Evolutionary conservation across 2,888 invertebrate genomes (phyloP).

Genomic region (Bellardia pandia): DNA sequence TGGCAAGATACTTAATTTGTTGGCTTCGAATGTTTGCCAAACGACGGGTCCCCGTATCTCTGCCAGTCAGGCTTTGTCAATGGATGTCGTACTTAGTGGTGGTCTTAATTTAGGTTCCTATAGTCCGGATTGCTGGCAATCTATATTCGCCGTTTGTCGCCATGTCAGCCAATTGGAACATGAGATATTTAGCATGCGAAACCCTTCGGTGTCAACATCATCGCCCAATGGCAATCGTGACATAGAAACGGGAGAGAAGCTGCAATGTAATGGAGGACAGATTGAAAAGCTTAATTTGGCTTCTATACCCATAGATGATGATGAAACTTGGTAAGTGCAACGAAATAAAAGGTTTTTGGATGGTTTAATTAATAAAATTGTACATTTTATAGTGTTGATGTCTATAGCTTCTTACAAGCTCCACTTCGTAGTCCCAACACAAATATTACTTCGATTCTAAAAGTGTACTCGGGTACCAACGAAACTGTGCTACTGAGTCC

Average conservation of each 20-base stretch:
- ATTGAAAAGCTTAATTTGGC: constrained; percentile 87
- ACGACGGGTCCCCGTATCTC: constrained; percentile 91
- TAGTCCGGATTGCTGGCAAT: constrained; percentile 97
- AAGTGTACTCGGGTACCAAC: constrained; percentile 83
- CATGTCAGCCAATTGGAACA: constrained; percentile 97
- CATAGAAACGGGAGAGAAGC: constrained; percentile 82
- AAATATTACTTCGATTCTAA: constrained; percentile 84
- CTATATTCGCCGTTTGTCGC: constrained; percentile 96
- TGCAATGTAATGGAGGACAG: constrained; percentile 81
- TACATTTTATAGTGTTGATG: constrained; percentile 88
- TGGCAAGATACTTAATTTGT: constrained; percentile 93
- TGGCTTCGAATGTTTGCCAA: constrained; percentile 95
- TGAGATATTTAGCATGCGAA: constrained; percentile 92
- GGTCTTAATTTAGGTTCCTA: constrained; percentile 96
- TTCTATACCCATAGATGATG: constrained; percentile 88
- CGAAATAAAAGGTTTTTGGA: neutral
- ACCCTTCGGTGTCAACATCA: constrained; percentile 81
- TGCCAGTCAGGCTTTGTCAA: constrained; percentile 94
- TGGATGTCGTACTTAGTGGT: constrained; percentile 94
- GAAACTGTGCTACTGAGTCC: constrained; percentile 88
- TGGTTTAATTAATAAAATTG: neutral
- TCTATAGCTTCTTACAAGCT: constrained; percentile 92
- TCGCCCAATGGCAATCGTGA: constrained; percentile 82
- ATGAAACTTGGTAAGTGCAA: constrained; percentile 89
- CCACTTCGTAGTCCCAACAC: constrained; percentile 87